Percentiles rank a stretch among this genome's conserved stretches.
Conservation (phyloP, 2,113 vertebrate species). For the Accipiter virgatus region DNA sequence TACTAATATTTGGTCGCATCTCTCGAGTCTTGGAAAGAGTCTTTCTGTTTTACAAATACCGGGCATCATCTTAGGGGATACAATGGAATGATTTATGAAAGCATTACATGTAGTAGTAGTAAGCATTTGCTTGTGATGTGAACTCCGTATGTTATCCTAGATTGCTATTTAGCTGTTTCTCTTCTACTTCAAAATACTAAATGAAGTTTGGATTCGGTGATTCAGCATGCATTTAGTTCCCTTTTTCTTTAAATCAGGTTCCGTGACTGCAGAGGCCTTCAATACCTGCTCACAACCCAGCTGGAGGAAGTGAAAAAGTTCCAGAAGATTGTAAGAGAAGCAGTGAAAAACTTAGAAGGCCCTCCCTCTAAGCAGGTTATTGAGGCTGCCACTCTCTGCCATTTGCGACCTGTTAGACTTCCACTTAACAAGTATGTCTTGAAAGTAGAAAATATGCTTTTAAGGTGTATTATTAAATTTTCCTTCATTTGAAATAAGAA, state of each 20-base stretch:
- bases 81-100: background rate
- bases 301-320: constrained; percentile 90
- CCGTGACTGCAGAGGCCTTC: constrained; percentile 88
- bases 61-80: background rate
- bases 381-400: constrained; percentile 90
- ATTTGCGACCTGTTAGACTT: constrained; percentile 88
- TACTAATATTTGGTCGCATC: fast-evolving
- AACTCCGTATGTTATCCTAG: background rate
- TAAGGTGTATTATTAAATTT: background rate
- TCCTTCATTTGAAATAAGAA: background rate
- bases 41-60: background rate
- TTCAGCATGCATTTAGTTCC: background rate
- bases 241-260: constrained; percentile 77
- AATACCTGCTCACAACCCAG: constrained; percentile 88
- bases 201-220: background rate
- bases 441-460: background rate
- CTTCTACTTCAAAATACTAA: background rate
- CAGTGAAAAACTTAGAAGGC: constrained; percentile 91
- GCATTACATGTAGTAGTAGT: background rate
- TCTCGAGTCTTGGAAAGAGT: background rate
- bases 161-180: background rate
- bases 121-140: background rate
- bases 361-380: constrained; percentile 89
- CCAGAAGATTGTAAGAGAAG: constrained; percentile 89
- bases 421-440: constrained; percentile 91